These are phyloP conservation scores for Homarus gammarus DNA, from an alignment of 2,888 invertebrate genomes.

Conservation along the genomic window DNA sequence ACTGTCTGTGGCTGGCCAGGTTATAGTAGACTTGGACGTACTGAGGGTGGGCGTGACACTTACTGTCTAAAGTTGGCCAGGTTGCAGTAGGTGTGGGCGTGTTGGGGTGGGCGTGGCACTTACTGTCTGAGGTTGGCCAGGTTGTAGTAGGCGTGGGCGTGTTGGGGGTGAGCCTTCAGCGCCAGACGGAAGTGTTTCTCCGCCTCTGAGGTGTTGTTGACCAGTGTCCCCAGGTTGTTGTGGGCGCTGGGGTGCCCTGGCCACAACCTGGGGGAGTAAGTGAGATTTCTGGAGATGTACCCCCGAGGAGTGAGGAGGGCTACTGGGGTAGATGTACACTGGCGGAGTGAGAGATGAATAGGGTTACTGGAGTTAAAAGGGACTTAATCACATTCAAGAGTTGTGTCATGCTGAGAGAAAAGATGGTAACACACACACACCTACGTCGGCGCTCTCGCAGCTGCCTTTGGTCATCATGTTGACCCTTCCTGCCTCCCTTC, in stretches of 20 bases:
- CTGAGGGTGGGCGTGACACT: not conserved
- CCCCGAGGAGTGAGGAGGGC: no score
- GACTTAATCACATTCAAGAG: no score
- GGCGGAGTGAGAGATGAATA: conserved; percentile 3
- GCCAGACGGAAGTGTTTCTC: conserved; percentile 85
- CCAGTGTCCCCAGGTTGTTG: conserved; percentile 91
- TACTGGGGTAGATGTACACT: conserved; percentile 2
- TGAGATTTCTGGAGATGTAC: no score
- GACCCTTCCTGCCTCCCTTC: no score
- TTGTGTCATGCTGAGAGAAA: no score
- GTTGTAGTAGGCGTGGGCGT: conserved; percentile 91
- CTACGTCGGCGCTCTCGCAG: no score
- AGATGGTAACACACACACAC: no score
- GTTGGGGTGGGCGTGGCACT: not conserved
- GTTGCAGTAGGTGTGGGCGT: not conserved
- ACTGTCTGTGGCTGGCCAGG: not conserved
- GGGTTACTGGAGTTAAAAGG: no score
- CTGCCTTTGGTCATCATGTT: no score
- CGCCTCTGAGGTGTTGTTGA: conserved; percentile 84
- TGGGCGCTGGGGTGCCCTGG: conserved; percentile 91
- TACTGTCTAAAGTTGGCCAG: not conserved
- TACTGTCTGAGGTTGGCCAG: conserved; percentile 84
- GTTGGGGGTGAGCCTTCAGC: conserved; percentile 84
- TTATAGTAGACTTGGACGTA: not conserved
- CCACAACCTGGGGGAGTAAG: conserved; percentile 87